Conservation (phyloP, 2,113 vertebrate species). For the Scytalopus superciliaris region DNA sequence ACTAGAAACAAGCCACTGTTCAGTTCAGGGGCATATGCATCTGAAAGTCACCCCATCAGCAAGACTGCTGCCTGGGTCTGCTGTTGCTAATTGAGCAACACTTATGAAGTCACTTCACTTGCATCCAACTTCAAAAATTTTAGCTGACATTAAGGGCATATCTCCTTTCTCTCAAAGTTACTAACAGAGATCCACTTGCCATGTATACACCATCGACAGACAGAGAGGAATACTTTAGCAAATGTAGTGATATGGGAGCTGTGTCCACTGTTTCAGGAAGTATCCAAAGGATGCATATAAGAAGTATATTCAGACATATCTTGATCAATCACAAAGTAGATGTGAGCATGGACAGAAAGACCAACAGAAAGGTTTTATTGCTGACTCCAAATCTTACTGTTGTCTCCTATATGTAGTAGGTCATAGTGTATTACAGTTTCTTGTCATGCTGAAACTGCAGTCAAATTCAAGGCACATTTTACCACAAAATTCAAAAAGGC, state of each 20-base stretch:
- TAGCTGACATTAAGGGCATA: not conserved
- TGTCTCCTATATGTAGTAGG: not conserved
- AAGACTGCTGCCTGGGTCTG: not conserved
- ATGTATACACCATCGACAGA: rapidly evolving
- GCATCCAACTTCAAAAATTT: not conserved
- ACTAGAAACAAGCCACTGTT: not conserved
- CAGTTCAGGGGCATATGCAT: not conserved
- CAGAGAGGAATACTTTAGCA: not conserved
- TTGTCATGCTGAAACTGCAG: not conserved
- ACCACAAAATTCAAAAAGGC: not conserved
- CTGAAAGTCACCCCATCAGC: not conserved
- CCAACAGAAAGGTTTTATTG: not conserved
- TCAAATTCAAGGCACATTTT: not conserved
- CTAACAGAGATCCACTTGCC: not conserved
- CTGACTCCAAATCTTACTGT: not conserved
- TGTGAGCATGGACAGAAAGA: not conserved
- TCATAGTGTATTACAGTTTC: not conserved
- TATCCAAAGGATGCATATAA: rapidly evolving
- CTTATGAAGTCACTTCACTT: not conserved
- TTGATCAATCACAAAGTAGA: not conserved
- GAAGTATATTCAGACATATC: not conserved
- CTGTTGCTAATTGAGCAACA: not conserved
- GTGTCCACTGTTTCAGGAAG: not conserved
- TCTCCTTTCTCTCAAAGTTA: not conserved
- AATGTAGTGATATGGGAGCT: not conserved